Evolutionary conservation across 2,113 vertebrate genomes (phyloP), one percentile per base, ranked within the genome.

Genomic region (Thunnus thynnus): DNA sequence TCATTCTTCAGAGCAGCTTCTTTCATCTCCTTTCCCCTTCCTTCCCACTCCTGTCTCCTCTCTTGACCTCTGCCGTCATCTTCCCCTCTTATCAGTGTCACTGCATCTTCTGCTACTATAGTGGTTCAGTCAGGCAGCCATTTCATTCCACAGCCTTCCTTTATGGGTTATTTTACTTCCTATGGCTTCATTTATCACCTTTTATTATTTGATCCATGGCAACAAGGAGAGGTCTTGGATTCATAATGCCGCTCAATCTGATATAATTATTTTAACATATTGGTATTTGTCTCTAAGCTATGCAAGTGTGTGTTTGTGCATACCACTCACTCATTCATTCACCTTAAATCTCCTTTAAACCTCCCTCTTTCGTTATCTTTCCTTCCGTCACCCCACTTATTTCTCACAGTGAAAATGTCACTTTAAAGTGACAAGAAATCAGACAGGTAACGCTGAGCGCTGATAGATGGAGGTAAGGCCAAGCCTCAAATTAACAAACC

Each of bases 41-140:
- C 52, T 47, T 58, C 54, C 7, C 25, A 41, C 61, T 36, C 72
- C 36, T 57, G 25, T 27, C 57, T 30, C 13, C 58, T 79, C 74
- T 47, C 60, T 48, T 76, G 64, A 82, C 85, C 68, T 77, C 48
- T 52, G 17, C 65, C 76, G 72, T 67, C 72, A 85, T 63, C 78
- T 55, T 47, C 58, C 47, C 12, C n/a, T 66, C 64, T 71, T 22
- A 58, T 84, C 75, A 82, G 57, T 58, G 46, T 67, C 61, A 51
- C 64, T 73, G 16, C 63, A 50, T 78, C 67, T 50, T 10, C 25
- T 62, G 14, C 5, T 55, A n/a, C 13, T 64, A 64, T 60, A 32
- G 36, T 50, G 22, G 44, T 66, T 82, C 66, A 72, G 57, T 64
- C 51, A 74, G 47, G 46, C n/a, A 1, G 52, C 48, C 57, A 46